A percentile compares a stretch with the other conserved stretches of the same genome.
phyloP scores from a whole-genome alignment of 2,888 invertebrate genomes.

The Cataglyphis livida region DNA sequence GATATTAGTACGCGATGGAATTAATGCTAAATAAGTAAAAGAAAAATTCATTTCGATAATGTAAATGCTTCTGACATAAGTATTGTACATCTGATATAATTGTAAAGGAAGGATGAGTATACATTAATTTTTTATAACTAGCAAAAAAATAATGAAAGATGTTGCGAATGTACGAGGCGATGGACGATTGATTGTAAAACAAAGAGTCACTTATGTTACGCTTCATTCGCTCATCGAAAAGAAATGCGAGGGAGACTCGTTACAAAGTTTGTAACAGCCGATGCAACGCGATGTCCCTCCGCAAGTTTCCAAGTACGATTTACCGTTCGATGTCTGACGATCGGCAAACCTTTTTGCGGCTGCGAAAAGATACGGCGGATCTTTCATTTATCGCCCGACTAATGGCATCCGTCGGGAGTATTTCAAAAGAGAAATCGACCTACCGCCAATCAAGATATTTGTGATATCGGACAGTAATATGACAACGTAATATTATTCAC shows the following conservation, averaged over 20 bases:
- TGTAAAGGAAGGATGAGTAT: background rate
- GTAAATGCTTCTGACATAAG: background rate
- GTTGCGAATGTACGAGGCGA: slow-evolving; percentile 6
- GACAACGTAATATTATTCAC: slow-evolving; percentile 13
- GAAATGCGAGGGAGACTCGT: slow-evolving; percentile 58
- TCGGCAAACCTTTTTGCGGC: slow-evolving; percentile 61
- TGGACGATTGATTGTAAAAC: slow-evolving; percentile 25
- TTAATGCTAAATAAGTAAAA: background rate
- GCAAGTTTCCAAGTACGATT: slow-evolving; percentile 72
- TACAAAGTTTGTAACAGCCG: slow-evolving; percentile 49
- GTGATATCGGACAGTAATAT: slow-evolving; percentile 10
- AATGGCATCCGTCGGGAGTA: slow-evolving; percentile 34
- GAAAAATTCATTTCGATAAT: background rate
- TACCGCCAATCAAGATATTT: slow-evolving; percentile 20
- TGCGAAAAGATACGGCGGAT: slow-evolving; percentile 55
- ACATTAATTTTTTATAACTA: background rate
- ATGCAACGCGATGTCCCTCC: slow-evolving; percentile 55
- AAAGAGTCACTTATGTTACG: slow-evolving; percentile 32
- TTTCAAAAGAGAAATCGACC: slow-evolving; percentile 29
- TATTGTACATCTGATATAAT: background rate
- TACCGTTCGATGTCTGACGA: slow-evolving; percentile 70
- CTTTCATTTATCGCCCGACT: slow-evolving; percentile 45
- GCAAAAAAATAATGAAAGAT: slow-evolving; percentile 7
- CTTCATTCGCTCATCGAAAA: slow-evolving; percentile 54
- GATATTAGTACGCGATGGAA: background rate